Conservation (phyloP, 2,888 invertebrate genomes). For the Anagyrus pseudococci region DNA sequence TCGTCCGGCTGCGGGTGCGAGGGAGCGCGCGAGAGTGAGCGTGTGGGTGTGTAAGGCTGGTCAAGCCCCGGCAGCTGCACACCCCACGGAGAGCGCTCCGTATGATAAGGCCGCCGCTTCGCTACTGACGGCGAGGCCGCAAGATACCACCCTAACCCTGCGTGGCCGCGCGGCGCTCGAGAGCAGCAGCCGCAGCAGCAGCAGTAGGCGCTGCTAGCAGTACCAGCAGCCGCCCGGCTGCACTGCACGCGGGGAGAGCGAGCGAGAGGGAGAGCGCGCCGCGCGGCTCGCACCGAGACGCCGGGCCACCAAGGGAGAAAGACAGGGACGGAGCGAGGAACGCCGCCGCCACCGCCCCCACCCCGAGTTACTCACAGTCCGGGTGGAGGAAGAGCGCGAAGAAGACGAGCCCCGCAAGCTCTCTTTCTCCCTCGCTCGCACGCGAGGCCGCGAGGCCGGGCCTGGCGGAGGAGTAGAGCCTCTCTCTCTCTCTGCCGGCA, state of each 20-base stretch:
- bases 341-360: slow-evolving; percentile 10
- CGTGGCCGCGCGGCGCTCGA: too few relatives aligned
- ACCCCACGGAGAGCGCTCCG: slow-evolving; percentile 60
- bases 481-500: too few relatives aligned
- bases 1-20: slow-evolving; percentile 1
- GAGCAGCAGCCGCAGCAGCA: slow-evolving; percentile 46
- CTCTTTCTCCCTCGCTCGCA: too few relatives aligned
- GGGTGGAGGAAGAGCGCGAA: too few relatives aligned
- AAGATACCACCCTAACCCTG: slow-evolving; percentile 60
- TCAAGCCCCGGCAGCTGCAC: slow-evolving; percentile 54
- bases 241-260: not conserved
- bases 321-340: not conserved
- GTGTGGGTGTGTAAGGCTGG: slow-evolving; percentile 24
- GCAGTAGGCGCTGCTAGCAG: too few relatives aligned
- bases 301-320: too few relatives aligned
- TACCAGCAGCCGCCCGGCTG: too few relatives aligned
- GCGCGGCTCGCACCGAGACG: too few relatives aligned
- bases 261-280: too few relatives aligned
- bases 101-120: slow-evolving; percentile 63
- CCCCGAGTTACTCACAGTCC: slow-evolving; percentile 7
- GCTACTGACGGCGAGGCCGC: slow-evolving; percentile 59
- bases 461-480: slow-evolving; percentile 49
- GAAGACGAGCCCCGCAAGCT: not conserved
- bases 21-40: too few relatives aligned
- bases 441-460: slow-evolving; percentile 45